Conservation (phyloP, 2,113 vertebrate species). For the Antechinus flavipes region DNA sequence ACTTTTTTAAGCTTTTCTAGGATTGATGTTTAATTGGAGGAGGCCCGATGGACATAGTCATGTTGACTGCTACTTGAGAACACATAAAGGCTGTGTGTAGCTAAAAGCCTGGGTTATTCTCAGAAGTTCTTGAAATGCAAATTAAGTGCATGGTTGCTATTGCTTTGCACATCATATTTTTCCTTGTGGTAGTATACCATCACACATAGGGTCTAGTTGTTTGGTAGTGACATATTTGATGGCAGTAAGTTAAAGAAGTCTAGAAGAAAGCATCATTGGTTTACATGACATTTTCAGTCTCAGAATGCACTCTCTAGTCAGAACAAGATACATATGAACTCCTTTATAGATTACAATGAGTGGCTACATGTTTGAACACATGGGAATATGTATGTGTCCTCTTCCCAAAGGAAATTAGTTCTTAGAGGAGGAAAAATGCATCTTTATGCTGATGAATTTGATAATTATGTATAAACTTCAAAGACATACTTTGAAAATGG, state of each 20-base stretch:
- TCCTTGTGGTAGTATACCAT: slow-evolving; percentile 70
- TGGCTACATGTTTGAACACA: neutral
- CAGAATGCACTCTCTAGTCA: slow-evolving; percentile 60
- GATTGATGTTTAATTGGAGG: neutral
- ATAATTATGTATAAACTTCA: neutral
- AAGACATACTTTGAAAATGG: neutral
- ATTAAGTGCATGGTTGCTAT: slow-evolving; percentile 61
- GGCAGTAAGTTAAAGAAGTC: slow-evolving; percentile 79
- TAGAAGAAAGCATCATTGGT: slow-evolving; percentile 62
- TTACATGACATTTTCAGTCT: slow-evolving; percentile 72
- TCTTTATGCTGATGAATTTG: neutral
- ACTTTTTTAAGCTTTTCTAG: slow-evolving; percentile 47
- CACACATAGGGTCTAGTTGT: slow-evolving; percentile 66
- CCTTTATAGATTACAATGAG: neutral
- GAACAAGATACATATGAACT: slow-evolving; percentile 61
- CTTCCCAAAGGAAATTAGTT: slow-evolving; percentile 3
- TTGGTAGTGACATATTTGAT: slow-evolving; percentile 66
- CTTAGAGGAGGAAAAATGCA: slow-evolving; percentile 8
- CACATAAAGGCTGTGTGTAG: slow-evolving; percentile 66
- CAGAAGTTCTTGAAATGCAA: slow-evolving; percentile 70
- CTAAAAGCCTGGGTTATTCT: slow-evolving; percentile 70
- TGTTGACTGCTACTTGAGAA: slow-evolving; percentile 41
- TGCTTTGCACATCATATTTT: slow-evolving; percentile 66
- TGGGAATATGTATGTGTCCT: neutral
- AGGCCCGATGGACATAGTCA: neutral